Evolutionary conservation across 2,888 invertebrate genomes (phyloP).

Genomic region (Cheilosia grossa): DNA sequence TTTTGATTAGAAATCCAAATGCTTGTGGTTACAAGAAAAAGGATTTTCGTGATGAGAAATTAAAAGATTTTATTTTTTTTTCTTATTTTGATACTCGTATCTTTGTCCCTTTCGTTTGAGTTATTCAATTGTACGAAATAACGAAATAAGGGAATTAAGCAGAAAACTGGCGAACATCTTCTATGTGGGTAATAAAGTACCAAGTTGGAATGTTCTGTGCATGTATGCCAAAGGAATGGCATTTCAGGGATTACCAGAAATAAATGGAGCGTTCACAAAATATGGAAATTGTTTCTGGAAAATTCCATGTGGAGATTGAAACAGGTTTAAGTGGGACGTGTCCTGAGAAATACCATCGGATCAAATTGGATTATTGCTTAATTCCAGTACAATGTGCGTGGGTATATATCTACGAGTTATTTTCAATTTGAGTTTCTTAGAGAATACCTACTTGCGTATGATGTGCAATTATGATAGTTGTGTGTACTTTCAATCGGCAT

Average conservation of each 20-base stretch:
- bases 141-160: constrained; percentile 28
- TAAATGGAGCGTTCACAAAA: constrained; percentile 57
- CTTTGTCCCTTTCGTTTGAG: not conserved
- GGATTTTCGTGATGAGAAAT: constrained; percentile 62
- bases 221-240: constrained; percentile 29
- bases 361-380: not conserved
- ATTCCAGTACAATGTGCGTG: not conserved
- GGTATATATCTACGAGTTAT: too few species aligned
- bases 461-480: too few species aligned
- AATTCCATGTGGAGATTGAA: constrained; percentile 48
- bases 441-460: too few species aligned
- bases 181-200: constrained; percentile 31
- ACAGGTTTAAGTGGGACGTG: constrained; percentile 20
- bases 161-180: not conserved
- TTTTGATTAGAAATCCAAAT: constrained; percentile 72
- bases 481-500: too few species aligned
- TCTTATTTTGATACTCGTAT: not conserved
- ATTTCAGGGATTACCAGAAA: constrained; percentile 55
- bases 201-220: constrained; percentile 17
- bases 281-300: constrained; percentile 52
- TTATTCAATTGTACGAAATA: constrained; percentile 48
- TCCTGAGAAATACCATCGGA: not conserved
- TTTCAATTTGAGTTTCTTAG: too few species aligned
- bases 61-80: constrained; percentile 30
- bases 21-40: constrained; percentile 42